A percentile compares a stretch with the other conserved stretches of the same genome.
These are phyloP conservation scores for Oncorhynchus keta DNA, from an alignment of 2,113 vertebrate genomes.

Conservation along the genomic window DNA sequence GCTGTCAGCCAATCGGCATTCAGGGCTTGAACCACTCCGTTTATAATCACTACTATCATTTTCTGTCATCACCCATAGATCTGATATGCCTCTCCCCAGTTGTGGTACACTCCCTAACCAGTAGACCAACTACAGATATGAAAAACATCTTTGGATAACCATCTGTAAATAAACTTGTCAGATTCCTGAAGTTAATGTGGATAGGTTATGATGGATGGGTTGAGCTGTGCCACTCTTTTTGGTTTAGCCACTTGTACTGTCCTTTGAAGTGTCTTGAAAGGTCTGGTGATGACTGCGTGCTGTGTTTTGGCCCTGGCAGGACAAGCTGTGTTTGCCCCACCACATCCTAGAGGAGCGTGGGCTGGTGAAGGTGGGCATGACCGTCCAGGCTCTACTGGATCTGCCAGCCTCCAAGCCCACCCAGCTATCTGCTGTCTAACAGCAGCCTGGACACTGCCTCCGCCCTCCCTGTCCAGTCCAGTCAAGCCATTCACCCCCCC, in stretches of 20 bases:
- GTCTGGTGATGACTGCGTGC: background rate
- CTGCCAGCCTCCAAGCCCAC: constrained; percentile 80
- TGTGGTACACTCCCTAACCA: too few relatives aligned
- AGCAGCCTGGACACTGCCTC: constrained; percentile 10
- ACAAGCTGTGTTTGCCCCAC: constrained; percentile 95
- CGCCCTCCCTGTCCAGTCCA: background rate
- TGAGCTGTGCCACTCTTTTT: too few relatives aligned
- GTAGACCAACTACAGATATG: too few relatives aligned
- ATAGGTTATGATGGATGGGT: too few relatives aligned
- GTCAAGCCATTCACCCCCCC: constrained; percentile 11
- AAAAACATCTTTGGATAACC: too few relatives aligned
- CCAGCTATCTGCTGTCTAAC: constrained; percentile 86
- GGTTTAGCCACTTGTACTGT: background rate
- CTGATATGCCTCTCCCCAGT: background rate
- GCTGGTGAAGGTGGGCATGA: constrained; percentile 91
- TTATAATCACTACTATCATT: too few relatives aligned
- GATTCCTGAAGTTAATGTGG: too few relatives aligned
- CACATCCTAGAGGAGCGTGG: constrained; percentile 97
- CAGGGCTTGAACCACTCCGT: too few relatives aligned
- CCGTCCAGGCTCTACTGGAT: constrained; percentile 94
- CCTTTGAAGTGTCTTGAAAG: background rate
- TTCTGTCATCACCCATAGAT: background rate
- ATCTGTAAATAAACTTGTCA: too few relatives aligned
- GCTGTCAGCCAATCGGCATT: too few relatives aligned
- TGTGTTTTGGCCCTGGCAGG: constrained; percentile 69